These are phyloP conservation scores for Manis crassicaudata DNA, from an alignment of 2,797 vertebrate genomes.

Conservation along the genomic window DNA sequence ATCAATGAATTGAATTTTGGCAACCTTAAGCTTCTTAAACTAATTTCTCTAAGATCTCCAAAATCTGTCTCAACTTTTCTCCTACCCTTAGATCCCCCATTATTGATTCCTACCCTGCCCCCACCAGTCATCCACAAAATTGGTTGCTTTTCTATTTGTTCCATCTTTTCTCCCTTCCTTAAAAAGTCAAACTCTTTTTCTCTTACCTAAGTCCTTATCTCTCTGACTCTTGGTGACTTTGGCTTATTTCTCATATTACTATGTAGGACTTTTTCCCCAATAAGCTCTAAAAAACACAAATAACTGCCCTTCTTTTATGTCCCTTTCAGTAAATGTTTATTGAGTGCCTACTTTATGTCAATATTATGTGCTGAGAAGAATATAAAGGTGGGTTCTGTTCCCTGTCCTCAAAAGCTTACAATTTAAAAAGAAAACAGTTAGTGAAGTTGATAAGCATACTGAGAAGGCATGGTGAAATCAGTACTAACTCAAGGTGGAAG, in stretches of 20 bases:
- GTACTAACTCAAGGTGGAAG: not conserved
- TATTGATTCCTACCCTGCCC: not conserved
- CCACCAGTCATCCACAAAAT: not conserved
- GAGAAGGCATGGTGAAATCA: not conserved
- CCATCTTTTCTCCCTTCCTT: not conserved
- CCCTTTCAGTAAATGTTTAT: slow-evolving; percentile 3
- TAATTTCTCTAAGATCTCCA: slow-evolving; percentile 52
- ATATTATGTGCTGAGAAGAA: not conserved
- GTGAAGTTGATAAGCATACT: not conserved
- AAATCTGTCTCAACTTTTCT: not conserved
- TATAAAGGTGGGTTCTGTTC: not conserved
- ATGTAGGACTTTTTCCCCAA: not conserved
- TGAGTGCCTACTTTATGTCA: not conserved
- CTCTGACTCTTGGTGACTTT: not conserved
- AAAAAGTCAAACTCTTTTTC: not conserved
- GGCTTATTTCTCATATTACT: not conserved
- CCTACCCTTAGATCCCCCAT: not conserved
- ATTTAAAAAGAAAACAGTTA: not conserved
- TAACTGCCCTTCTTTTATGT: not conserved
- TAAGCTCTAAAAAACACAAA: slow-evolving; percentile 30
- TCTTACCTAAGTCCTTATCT: not conserved
- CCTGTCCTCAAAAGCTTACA: not conserved
- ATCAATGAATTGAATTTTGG: slow-evolving; percentile 53
- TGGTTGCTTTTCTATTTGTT: not conserved
- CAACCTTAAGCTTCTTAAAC: slow-evolving; percentile 54